phyloP scores from a whole-genome alignment of 2,888 invertebrate species.

The Ischnura elegans region DNA sequence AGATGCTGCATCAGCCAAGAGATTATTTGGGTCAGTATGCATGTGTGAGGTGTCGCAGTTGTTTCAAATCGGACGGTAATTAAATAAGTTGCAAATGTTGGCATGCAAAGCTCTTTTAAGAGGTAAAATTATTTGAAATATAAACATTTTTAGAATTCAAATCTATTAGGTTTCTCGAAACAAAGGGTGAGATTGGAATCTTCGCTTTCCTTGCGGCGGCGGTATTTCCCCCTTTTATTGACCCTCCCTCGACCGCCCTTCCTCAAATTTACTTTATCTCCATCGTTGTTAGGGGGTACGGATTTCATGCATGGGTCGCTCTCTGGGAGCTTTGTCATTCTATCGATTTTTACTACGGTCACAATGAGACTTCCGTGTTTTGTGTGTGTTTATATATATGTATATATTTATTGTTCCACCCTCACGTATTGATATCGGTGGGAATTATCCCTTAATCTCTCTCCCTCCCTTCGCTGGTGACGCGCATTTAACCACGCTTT shows the following conservation, averaged over 20 bases:
- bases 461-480: neutral
- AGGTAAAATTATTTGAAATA: no score
- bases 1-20: no score
- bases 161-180: neutral
- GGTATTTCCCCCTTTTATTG: neutral
- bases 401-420: neutral
- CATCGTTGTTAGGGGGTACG: neutral
- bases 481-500: neutral
- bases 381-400: no score
- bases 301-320: neutral
- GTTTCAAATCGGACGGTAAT: no score
- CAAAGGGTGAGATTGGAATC: neutral
- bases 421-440: neutral
- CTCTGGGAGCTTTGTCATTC: neutral
- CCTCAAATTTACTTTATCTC: neutral
- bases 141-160: neutral
- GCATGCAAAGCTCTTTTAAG: no score
- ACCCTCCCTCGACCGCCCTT: neutral
- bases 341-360: neutral
- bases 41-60: no score
- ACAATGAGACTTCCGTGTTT: conserved; percentile 23
- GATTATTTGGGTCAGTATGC: no score
- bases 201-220: neutral
- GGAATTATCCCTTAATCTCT: conserved; percentile 21
- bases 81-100: no score